Conservation (phyloP, 2,113 vertebrate species). For the Apeltes quadracus region DNA sequence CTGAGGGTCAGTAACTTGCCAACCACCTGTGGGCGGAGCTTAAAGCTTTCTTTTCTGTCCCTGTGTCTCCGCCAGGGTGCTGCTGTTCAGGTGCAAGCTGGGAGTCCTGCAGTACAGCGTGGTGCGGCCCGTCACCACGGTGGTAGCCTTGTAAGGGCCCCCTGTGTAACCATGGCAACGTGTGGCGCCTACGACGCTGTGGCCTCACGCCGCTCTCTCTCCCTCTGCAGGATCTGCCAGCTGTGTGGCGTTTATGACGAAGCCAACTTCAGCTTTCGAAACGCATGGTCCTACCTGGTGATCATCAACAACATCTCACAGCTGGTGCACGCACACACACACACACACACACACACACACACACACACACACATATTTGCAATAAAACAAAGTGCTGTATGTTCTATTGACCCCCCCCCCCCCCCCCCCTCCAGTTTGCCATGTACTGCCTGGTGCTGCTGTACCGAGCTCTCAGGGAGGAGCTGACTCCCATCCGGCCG, state of each 20-base stretch:
- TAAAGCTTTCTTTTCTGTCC: background rate
- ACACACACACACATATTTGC: background rate
- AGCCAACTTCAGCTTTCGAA: conserved; percentile 95
- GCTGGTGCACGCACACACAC: conserved; percentile 77
- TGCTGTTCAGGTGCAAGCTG: conserved; percentile 94
- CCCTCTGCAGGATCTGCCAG: conserved; percentile 86
- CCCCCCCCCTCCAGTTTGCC: conserved; percentile 82
- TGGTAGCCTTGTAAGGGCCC: conserved; percentile 88
- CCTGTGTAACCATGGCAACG: background rate
- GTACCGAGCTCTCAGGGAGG: conserved; percentile 91
- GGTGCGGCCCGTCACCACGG: conserved; percentile 93
- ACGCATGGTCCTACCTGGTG: conserved; percentile 96
- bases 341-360: background rate
- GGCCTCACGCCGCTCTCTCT: background rate
- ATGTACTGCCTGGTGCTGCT: conserved; percentile 97
- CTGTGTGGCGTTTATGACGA: conserved; percentile 91
- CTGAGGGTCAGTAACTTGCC: background rate
- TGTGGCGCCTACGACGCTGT: background rate
- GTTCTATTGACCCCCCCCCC: background rate
- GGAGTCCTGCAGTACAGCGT: conserved; percentile 97
- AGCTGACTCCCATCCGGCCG: conserved; percentile 93
- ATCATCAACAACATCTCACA: conserved; percentile 97
- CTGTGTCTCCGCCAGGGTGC: conserved; percentile 82
- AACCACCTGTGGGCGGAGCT: background rate
- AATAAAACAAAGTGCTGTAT: no score